Evolutionary conservation across 2,888 invertebrate genomes (phyloP), one percentile per base, ranked within the genome.

Genomic region (Fragum sueziense): DNA sequence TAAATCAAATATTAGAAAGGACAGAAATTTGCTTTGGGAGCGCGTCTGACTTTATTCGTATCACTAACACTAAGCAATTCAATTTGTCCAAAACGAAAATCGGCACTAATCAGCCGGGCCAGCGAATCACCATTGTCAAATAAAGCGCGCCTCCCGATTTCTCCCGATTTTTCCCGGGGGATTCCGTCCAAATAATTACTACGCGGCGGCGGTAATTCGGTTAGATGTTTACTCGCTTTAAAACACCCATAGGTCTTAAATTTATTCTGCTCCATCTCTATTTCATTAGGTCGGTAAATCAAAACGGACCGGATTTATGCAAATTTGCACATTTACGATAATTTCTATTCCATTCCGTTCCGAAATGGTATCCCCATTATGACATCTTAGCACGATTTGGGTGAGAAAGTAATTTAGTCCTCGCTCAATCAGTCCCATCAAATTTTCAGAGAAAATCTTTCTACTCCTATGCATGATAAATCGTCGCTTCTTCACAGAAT

Each of bases 391-490:
- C 76, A 79, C 52, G 70, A 62, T 67, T 33, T 11, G 71, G 74
- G 83, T 72, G 83, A 73, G 82, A 84, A 85, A 80, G 68, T 80
- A 86, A 86, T 86, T 82, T 82, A 75, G 75, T 73, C 73, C 76
- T 76, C 77, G 74, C 78, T 84, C 86, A 82, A 86, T 86, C 85
- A 84, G 76, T 70, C 72, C 78, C 81, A 85, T 85, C 82, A 82
- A 78, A 80, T 82, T 77, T 74, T 41, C 41, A 25, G 41, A 41
- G 65, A 41, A 65, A 65, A 65, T 65, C 65, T 41, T 41, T 65
- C 65, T 25, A 7, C 20, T 67, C n/a, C 65, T 65, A 41, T 41
- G 65, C 65, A 65, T 65, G 37, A 41, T 65, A 41, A 41, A 65
- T 65, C 31, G 14, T 31, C 31, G 4, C 17, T 61, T 61, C 47